Evolutionary conservation across 23 tunicate species (phyloP), one percentile per base, ranked within the genome.

Genomic region (Ciona savignyi): DNA sequence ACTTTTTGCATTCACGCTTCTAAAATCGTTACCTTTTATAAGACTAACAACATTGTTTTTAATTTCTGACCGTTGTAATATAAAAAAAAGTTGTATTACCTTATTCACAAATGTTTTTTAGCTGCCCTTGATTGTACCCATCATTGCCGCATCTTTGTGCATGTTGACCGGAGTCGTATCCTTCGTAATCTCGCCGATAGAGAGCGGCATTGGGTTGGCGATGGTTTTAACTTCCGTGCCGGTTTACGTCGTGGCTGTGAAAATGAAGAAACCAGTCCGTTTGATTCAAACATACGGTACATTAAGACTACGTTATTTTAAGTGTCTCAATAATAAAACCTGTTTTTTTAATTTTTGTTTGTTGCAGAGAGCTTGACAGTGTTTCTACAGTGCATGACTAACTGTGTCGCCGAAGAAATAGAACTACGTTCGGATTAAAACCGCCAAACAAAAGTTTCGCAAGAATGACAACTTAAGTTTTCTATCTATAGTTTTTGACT

Each of bases 181-280:
- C 33, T 78, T 78, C 75, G 71, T 78, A 3, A 30, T 35, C 25
- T 69, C 83, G 27, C 83, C 83, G 11, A 29, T 67, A 1, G 83
- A 69, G 2, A 68, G 75, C 48, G 83, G 83, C 2, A 78, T 78
- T 1, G 83, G 83, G n/a, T 22, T 60, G 25, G 69, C 15, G 0
- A 60, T 81, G 73, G 72, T 67, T 15, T 51, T 81, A 2, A 74
- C 86, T 4, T 66, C 74, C 15, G 62, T 81, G 6, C 86, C 86
- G 23, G 34, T 81, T 2, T 81, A 81, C 65, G 32, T 63, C 27
- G 2, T 81, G 6, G 74, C 74, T 65, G 80, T 81, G 1, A 49
- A 42, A 23, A 25, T 30, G 66, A 26, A 68, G 28, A 78, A 78
- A 60, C 75, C 74, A 11, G 11, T 2, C 20, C 25, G 24, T 2